A percentile compares a stretch with the other conserved stretches of the same genome.
Conservation (phyloP, 2,888 invertebrate genomes). For the Carpatolechia fugitivella region DNA sequence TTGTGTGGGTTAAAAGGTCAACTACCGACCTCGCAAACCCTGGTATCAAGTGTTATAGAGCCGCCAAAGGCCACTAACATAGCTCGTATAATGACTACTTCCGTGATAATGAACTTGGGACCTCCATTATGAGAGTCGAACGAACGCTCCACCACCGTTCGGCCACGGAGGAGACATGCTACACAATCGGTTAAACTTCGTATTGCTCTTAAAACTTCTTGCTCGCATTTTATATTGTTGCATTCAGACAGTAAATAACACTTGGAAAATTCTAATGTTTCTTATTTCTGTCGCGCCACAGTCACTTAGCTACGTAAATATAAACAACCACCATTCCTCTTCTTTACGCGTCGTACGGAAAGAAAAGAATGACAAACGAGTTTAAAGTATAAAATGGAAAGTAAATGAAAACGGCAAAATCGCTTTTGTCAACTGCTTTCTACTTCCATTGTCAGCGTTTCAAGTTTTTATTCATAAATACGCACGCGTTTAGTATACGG, state of each 20-base stretch:
- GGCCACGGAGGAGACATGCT: too few relatives aligned
- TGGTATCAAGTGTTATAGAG: too few relatives aligned
- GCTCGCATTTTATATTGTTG: too few relatives aligned
- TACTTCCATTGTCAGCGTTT: conserved; percentile 53
- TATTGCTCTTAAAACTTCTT: too few relatives aligned
- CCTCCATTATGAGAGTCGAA: too few relatives aligned
- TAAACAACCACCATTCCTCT: conserved; percentile 69
- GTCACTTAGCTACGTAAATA: conserved; percentile 69
- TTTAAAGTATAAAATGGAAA: conserved; percentile 72
- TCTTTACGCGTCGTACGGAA: conserved; percentile 59
- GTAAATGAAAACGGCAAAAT: conserved; percentile 75
- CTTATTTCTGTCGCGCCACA: conserved; percentile 46
- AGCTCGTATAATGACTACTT: too few relatives aligned
- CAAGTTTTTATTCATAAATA: conserved; percentile 46
- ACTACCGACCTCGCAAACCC: too few relatives aligned
- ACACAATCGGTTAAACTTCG: too few relatives aligned
- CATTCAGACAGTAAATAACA: not conserved
- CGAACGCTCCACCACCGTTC: too few relatives aligned
- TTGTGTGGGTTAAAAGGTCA: too few relatives aligned
- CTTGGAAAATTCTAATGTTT: conserved; percentile 35
- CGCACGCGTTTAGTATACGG: conserved; percentile 36
- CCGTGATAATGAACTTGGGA: too few relatives aligned
- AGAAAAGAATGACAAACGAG: conserved; percentile 75
- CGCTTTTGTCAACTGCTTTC: conserved; percentile 68
- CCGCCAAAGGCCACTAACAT: too few relatives aligned